Conservation (phyloP, 2,113 vertebrate species). For the Hepsetus odoe region DNA sequence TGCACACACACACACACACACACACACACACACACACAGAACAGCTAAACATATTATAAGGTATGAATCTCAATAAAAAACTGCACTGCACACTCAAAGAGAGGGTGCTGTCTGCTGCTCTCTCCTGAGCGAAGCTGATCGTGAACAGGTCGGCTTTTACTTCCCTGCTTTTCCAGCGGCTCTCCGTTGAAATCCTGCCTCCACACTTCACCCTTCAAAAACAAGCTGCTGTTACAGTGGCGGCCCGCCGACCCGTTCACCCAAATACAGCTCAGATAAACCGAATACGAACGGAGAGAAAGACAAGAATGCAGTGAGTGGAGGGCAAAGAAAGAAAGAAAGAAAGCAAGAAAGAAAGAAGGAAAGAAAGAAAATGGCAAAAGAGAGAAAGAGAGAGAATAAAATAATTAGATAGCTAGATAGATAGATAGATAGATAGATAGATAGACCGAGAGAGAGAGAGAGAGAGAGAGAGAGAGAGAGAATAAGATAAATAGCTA, state of each 20-base stretch:
- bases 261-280: slow-evolving; percentile 15
- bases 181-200: neutral
- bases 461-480: too few relatives aligned
- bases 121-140: too few relatives aligned
- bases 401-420: neutral
- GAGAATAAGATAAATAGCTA: too few relatives aligned
- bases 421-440: neutral
- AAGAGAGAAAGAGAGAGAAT: neutral
- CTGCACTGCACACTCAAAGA: too few relatives aligned
- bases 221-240: neutral
- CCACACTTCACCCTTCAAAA: neutral
- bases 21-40: neutral
- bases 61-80: too few relatives aligned
- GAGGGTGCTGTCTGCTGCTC: too few relatives aligned
- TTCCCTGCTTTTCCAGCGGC: neutral
- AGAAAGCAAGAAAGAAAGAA: neutral
- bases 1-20: too few relatives aligned
- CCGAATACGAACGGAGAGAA: neutral
- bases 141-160: neutral
- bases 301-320: neutral
- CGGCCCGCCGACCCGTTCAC: neutral
- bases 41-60: too few relatives aligned
- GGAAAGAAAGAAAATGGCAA: neutral
- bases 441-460: too few relatives aligned
- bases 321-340: too few relatives aligned